Evolutionary conservation across 2,113 vertebrate species (phyloP), one percentile per base, ranked within the genome.

Genomic region (Irena cyanogastra): DNA sequence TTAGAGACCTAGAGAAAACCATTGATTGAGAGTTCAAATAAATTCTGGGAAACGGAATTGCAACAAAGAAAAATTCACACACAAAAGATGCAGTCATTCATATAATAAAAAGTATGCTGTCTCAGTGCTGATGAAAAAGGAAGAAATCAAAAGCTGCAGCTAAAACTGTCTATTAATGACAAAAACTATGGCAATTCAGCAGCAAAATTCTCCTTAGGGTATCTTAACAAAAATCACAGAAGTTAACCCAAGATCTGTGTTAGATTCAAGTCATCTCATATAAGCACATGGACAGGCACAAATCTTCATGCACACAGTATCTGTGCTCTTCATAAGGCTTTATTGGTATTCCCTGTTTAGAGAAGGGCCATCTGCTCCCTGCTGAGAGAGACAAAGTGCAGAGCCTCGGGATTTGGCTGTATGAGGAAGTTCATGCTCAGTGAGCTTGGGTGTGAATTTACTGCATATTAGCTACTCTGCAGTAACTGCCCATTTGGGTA

Each of bases 351-450:
- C 72, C 49, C 45, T 33, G 49, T 37, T 84, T 68, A 89, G 83
- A 95, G 90, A 75, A 93, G 69, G 76, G 72, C 72, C 94, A 89
- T 94, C 94, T 96, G 95, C 80, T 96, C 49, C 83, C 76, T 68
- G 60, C 80, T 18, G 65, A 83, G 69, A 68, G 27, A 95, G 85
- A 94, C 64, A 37, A 93, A 96, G 88, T 42, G 86, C 92, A 96
- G 95, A 94, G 70, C 83, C 69, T 81, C 9, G 0, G 76, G 64
- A 92, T 44, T 66, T 0, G 0, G 57, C 80, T 70, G 71, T 35
- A 1, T 2, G 31, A 70, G 80, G 60, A 89, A 81, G 63, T 26
- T 13, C 56, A 70, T 5, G 4, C 41, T 28, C 10, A 0, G 54
- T 27, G 79, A 93, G 71, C 71, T 12, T 7, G 64, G 50, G 86